Base-by-base conservation (phyloP, 2,888 invertebrate species). In the Coenonympha glycerion region DNA sequence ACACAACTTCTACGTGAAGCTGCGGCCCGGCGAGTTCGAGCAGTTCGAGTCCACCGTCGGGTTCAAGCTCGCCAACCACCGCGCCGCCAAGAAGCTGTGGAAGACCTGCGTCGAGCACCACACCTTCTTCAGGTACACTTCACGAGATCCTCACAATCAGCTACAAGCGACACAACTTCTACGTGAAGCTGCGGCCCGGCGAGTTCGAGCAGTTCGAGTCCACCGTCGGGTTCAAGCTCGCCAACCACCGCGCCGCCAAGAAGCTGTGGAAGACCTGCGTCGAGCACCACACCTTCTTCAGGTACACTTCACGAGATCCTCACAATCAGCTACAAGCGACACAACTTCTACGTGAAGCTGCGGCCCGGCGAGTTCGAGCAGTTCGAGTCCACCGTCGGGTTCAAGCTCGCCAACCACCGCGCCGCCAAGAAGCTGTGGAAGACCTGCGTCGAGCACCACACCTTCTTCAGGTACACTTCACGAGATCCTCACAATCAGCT, bases 51-150 rank as follows among this genome's bases (percentile, higher is more conserved):
- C 95, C 22, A 97, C 97, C 1, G 95, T 99, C 66, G 96, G 96
- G 54, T 99, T 99, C 88, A 98, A 98, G 85, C 87, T 98, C 65
- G 93, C 93, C 60, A 97, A 96, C 87, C 97, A 98, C 75, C 91
- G 95, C 74, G 94, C 97, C 59, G 98, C 99, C 52, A 99, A 99
- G 88, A 94, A 98, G 69, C 87, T 99, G 41, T 99, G 99, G 99
- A 98, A 99, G 88, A 96, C 96, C 1, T 98, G 98, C 77, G 99
- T 99, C 0, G 99, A 99, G 74, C 99, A 99, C 86, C 99, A 99
- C 73, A 98, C 99, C 16, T 99, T 99, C 91, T 99, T 99, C 91
- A 92, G 95, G 92, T 92, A 18, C 8, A n/a, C 6, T 15, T 2
- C 6, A 15, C n/a, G 2, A 6, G 4, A 13, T 30, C n/a, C 15